Conservation (phyloP, 2,888 invertebrate species). For the Theretra japonica region DNA sequence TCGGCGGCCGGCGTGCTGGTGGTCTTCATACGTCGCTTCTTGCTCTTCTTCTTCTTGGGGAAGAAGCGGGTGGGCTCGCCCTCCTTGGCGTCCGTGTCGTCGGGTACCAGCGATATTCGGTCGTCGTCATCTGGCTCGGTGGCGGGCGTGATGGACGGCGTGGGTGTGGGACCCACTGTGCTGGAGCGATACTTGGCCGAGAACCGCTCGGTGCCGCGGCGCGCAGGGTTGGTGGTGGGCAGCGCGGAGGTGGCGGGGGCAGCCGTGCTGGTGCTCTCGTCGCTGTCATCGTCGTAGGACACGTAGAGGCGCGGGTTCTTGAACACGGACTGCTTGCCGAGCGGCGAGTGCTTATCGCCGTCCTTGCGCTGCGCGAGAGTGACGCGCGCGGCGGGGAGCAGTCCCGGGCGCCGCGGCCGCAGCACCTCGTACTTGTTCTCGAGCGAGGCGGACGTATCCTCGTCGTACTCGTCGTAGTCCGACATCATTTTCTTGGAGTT, state of each 20-base stretch:
- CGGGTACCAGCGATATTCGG: conserved; percentile 70
- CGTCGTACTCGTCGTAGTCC: conserved; percentile 72
- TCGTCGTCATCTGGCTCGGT: conserved; percentile 48
- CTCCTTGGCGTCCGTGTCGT: conserved; percentile 54
- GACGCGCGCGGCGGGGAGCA: conserved; percentile 41
- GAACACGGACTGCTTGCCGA: conserved; percentile 70
- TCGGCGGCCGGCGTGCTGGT: conserved; percentile 45
- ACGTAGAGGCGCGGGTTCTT: conserved; percentile 68
- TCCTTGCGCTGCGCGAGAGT: conserved; percentile 39
- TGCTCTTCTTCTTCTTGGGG: conserved; percentile 64
- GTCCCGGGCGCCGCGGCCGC: conserved; percentile 36
- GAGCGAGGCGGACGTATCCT: conserved; percentile 44
- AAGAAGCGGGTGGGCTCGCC: conserved; percentile 72
- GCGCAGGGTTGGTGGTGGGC: conserved; percentile 17
- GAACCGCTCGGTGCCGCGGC: conserved; percentile 43
- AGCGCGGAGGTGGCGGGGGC: conserved; percentile 30
- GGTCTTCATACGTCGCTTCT: conserved; percentile 49
- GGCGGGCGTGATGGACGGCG: conserved; percentile 30
- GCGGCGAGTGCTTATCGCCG: conserved; percentile 48
- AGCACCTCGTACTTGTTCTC: conserved; percentile 63
- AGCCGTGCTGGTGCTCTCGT: conserved; percentile 43
- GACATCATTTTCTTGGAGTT: conserved; percentile 37
- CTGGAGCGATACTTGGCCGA: conserved; percentile 49
- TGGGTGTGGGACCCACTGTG: not conserved
- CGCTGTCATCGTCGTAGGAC: conserved; percentile 59